Conservation (phyloP, 2,797 vertebrate genomes). For the Rousettus madagascariensis region DNA sequence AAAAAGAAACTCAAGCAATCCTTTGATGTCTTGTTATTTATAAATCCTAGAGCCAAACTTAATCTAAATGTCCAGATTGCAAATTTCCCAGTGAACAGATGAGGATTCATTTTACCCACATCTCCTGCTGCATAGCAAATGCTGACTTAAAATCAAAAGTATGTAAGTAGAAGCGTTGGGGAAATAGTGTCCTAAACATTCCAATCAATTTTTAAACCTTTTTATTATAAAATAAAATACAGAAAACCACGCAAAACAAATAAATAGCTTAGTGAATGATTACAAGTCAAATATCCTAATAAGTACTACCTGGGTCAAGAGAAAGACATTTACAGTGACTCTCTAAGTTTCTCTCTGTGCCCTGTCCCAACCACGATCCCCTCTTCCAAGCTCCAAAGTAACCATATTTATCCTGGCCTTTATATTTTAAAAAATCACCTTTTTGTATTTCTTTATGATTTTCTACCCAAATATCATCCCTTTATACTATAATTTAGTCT, state of each 20-base stretch:
- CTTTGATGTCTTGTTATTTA: slow-evolving; percentile 43
- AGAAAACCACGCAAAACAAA: slow-evolving; percentile 21
- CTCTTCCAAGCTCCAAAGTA: background rate
- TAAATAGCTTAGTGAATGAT: background rate
- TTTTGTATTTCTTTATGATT: background rate
- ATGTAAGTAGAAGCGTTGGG: background rate
- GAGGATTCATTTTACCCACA: background rate
- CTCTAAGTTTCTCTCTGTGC: background rate
- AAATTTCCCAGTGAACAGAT: slow-evolving; percentile 27
- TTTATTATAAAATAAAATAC: slow-evolving; percentile 6
- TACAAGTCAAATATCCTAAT: background rate
- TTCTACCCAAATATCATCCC: background rate
- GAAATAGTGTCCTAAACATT: background rate
- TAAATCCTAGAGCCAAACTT: slow-evolving; percentile 4
- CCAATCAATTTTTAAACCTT: background rate
- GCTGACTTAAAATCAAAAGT: slow-evolving; percentile 17
- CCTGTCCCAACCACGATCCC: background rate
- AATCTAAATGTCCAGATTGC: background rate
- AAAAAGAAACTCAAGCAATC: slow-evolving; percentile 37
- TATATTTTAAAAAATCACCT: background rate
- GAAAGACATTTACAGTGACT: background rate
- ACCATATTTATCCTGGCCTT: background rate
- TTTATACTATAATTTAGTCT: background rate
- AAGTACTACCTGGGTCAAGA: background rate
- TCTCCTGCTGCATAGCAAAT: slow-evolving; percentile 12